Evolutionary conservation across 2,888 invertebrate species (phyloP).

Genomic region (Andricus quercusramuli): DNA sequence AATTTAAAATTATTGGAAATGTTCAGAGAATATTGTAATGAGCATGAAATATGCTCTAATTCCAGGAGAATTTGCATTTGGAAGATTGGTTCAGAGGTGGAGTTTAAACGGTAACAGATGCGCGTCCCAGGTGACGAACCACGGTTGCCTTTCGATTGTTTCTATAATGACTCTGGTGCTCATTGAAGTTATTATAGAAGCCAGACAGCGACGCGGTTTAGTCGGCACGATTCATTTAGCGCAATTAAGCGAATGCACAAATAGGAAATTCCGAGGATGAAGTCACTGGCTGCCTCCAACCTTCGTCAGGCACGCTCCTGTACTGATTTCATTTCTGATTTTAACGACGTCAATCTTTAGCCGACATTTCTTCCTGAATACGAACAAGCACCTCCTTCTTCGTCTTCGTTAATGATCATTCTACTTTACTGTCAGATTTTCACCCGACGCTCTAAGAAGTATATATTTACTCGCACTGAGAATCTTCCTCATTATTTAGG

Average conservation of each 20-base stretch:
- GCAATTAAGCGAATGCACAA: conserved; percentile 19
- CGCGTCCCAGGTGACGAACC: conserved; percentile 21
- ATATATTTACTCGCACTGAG: not conserved
- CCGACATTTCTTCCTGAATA: conserved; percentile 14
- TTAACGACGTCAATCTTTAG: conserved; percentile 29
- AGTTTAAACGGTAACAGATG: conserved; percentile 28
- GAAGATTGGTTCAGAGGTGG: conserved; percentile 15
- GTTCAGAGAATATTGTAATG: not conserved
- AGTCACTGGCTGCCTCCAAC: not conserved
- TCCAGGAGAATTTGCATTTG: not conserved
- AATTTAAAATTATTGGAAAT: not conserved
- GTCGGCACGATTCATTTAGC: not conserved
- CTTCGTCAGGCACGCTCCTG: conserved; percentile 8
- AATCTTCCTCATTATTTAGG: not conserved
- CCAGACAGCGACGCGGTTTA: not conserved
- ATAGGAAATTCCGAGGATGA: not conserved
- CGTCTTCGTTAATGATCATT: conserved; percentile 18
- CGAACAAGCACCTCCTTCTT: not conserved
- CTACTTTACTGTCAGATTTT: not conserved
- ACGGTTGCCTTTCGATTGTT: conserved; percentile 22
- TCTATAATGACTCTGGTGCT: conserved; percentile 15
- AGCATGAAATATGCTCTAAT: not conserved
- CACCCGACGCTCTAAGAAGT: not conserved
- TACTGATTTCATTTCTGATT: conserved; percentile 15
- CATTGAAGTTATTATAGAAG: not conserved